phyloP scores from a whole-genome alignment of 2,113 vertebrate species.

The Pachycephala philippinensis region DNA sequence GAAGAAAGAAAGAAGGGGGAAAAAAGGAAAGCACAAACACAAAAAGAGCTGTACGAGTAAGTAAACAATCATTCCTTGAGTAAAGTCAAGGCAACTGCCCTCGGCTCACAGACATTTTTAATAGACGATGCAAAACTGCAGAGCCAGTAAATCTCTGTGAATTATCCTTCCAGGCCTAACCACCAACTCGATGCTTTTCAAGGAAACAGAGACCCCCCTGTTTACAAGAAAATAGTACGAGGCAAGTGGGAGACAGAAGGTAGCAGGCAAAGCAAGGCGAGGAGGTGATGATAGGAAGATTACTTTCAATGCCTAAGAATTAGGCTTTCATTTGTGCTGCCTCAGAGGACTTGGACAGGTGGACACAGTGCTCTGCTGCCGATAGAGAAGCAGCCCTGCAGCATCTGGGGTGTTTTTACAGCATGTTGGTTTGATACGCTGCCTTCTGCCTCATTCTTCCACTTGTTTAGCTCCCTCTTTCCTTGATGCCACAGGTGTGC shows the following conservation, averaged over 20 bases:
- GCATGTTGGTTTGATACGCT: not conserved
- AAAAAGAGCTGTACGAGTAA: not conserved
- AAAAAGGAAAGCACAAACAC: not conserved
- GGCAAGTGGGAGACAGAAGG: not conserved
- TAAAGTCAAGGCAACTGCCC: slow-evolving; percentile 12
- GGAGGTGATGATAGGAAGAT: not conserved
- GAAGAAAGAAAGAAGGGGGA: fast-evolving
- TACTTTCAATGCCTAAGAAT: not conserved
- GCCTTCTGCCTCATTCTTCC: not conserved
- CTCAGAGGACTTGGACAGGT: not conserved
- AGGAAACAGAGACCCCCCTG: not conserved
- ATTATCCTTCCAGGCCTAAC: not conserved
- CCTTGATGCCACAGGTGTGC: not conserved
- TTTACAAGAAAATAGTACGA: not conserved
- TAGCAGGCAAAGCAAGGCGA: not conserved
- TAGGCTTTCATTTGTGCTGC: not conserved
- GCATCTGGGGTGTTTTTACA: not conserved
- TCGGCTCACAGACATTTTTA: not conserved
- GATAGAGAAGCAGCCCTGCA: not conserved
- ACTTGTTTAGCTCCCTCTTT: not conserved
- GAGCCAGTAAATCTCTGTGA: not conserved
- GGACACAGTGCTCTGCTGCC: not conserved
- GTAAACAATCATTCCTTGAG: not conserved
- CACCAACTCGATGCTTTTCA: fast-evolving
- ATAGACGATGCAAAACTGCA: not conserved